Evolutionary conservation across 2,888 invertebrate genomes (phyloP), one percentile per base, ranked within the genome.

Genomic region (Metellina segmentata): DNA sequence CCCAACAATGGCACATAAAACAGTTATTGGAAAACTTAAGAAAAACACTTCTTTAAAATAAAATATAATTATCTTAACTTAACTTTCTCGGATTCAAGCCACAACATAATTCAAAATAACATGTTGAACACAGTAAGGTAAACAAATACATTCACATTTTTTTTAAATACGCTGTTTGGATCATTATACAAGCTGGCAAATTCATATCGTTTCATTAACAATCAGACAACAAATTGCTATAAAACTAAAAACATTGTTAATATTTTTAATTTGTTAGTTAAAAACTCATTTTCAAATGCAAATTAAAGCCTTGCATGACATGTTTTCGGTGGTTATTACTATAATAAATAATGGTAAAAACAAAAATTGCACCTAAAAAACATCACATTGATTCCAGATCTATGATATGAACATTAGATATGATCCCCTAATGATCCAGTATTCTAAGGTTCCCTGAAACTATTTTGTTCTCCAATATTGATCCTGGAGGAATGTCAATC

Each of bases 391-490:
- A 16, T 34, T 61, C 61, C 34, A 16, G n/a, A 75, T 16, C 72
- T 52, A 82, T 34, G 34, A 69, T 52, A 75, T 53, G n/a, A 34
- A 34, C 53, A 48, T 16, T 52, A 51, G 61, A 48, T 51, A 11
- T 20, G 20, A 34, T 16, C 6, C 51, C 19, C 52, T 96, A 99
- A 95, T 99, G 99, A 95, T 99, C 99, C 94, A 99, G 96, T 94
- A 99, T 99, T 94, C 99, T 97, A 94, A 99, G 96, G 95, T 99
- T 99, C 93, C 99, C 99, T 9, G 99, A 99, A 0, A 99, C 99
- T 93, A 99, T 99, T 95, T 99, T 99, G 95, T 99, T 99, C 94
- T 99, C 99, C 78, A 99, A 96, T 87, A 98, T 96, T 0, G 99
- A 98, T 8, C 99, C 99, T 7, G 98, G 97, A 0, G 99, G 99